Percentiles rank a stretch among this genome's conserved stretches.
Evolutionary conservation across 2,113 vertebrate species (phyloP).

Genomic region (Coptodon bakossiorum): DNA sequence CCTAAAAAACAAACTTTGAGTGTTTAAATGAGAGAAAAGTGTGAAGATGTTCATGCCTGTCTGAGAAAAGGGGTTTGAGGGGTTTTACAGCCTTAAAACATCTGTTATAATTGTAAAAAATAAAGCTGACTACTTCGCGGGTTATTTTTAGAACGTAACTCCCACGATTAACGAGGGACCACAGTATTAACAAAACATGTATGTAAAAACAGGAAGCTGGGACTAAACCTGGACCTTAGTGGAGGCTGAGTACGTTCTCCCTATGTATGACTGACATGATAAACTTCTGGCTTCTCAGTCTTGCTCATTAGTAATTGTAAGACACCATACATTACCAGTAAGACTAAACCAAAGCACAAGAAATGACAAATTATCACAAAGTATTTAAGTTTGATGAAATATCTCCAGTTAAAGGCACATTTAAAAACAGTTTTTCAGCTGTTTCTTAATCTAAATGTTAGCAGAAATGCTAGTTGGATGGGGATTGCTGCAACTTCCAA

Average conservation of each 20-base stretch:
- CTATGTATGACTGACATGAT: background rate
- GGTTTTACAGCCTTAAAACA: background rate
- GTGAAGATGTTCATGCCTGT: background rate
- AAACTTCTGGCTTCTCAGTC: rapidly evolving
- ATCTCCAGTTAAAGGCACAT: background rate
- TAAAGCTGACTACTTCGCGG: background rate
- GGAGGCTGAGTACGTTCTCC: background rate
- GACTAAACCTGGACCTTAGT: background rate
- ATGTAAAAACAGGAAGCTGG: background rate
- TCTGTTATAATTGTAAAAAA: background rate
- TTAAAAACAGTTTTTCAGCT: background rate
- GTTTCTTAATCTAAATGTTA: background rate
- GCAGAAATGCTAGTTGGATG: background rate
- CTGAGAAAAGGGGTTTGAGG: background rate
- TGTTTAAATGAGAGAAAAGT: background rate
- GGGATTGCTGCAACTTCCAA: background rate
- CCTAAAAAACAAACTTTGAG: background rate
- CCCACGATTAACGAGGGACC: background rate
- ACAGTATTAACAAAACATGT: background rate
- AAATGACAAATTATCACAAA: background rate
- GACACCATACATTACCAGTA: background rate
- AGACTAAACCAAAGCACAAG: background rate
- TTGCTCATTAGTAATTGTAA: background rate
- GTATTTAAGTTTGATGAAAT: background rate
- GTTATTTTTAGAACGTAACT: background rate